These are phyloP conservation scores for Bellardia pandia DNA, from an alignment of 2,888 invertebrate genomes.

Conservation along the genomic window DNA sequence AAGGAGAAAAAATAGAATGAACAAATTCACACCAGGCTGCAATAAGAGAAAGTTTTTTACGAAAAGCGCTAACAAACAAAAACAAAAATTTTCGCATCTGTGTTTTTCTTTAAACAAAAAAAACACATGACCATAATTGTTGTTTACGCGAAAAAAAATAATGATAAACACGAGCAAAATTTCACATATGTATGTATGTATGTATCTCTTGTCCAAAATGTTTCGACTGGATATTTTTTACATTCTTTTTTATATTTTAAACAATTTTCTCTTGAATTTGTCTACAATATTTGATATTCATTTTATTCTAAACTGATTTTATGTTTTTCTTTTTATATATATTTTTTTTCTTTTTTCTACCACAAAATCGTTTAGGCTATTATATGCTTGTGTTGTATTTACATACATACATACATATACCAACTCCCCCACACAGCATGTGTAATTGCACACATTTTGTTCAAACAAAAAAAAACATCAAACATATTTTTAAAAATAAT, in stretches of 20 bases:
- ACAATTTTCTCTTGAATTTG: conserved; percentile 38
- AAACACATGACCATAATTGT: conserved; percentile 21
- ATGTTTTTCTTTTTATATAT: background rate
- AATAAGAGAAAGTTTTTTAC: conserved; percentile 60
- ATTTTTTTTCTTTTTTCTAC: background rate
- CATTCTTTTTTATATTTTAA: conserved; percentile 33
- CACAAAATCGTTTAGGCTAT: conserved; percentile 16
- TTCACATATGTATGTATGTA: background rate
- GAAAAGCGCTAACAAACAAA: conserved; percentile 13
- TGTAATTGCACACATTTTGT: conserved; percentile 20
- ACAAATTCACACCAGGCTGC: conserved; percentile 44
- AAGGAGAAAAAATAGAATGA: background rate
- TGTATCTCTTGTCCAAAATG: background rate
- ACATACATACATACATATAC: too few relatives aligned
- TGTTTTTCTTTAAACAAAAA: conserved; percentile 32
- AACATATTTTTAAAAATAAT: conserved; percentile 15
- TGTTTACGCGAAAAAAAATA: conserved; percentile 1
- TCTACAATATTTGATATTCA: conserved; percentile 38
- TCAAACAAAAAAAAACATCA: conserved; percentile 14
- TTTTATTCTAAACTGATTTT: conserved; percentile 53
- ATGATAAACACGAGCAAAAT: background rate
- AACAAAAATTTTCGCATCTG: conserved; percentile 34
- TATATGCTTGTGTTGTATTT: background rate
- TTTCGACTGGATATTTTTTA: background rate
- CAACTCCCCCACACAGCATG: conserved; percentile 19